Conservation (phyloP, 2,113 vertebrate species). For the Syrrhaptes paradoxus region DNA sequence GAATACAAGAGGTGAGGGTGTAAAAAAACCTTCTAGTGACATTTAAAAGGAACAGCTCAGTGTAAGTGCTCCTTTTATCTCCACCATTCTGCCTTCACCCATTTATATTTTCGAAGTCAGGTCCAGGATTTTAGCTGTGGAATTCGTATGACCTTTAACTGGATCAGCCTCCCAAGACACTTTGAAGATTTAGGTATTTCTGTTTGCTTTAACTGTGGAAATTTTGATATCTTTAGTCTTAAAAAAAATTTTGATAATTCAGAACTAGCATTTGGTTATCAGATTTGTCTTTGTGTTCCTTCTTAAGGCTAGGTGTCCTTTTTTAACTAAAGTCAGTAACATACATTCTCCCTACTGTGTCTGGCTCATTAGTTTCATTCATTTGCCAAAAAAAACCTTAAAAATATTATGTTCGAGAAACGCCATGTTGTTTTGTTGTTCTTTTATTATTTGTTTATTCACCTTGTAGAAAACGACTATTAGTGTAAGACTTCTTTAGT, state of each 20-base stretch:
- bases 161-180: not conserved
- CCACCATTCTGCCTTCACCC: not conserved
- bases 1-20: not conserved
- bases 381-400: not conserved
- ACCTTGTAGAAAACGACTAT: not conserved
- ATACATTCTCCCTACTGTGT: not conserved
- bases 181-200: not conserved
- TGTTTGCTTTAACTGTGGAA: not conserved
- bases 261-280: not conserved
- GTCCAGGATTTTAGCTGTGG: not conserved
- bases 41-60: slow-evolving; percentile 9
- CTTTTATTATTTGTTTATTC: not conserved
- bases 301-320: not conserved
- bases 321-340: not conserved
- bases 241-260: not conserved
- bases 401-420: not conserved
- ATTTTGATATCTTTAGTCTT: not conserved
- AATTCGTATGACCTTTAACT: not conserved
- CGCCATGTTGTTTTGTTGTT: not conserved
- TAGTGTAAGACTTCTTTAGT: not conserved
- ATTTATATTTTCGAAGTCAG: not conserved
- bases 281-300: not conserved
- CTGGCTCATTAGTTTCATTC: not conserved
- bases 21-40: not conserved
- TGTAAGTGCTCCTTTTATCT: not conserved